Base-by-base conservation (phyloP, 2,888 invertebrate genomes). In the Watsonalla cultraria region DNA sequence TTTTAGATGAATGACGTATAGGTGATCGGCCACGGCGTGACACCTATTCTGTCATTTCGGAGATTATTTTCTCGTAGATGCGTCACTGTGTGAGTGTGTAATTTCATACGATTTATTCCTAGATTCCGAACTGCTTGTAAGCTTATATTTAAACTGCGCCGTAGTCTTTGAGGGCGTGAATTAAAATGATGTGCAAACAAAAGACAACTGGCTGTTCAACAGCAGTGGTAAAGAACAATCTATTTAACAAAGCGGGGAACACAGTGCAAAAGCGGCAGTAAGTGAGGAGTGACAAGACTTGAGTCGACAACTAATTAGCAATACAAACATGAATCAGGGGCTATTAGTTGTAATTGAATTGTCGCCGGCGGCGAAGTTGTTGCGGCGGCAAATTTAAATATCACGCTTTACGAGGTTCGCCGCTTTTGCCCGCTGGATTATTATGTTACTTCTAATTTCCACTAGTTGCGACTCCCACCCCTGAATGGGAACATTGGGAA, bases 321-420 rank as follows among this genome's bases (percentile, higher is more conserved):
- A 88, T 89, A 90, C 90, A 90, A 90, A 90, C 90, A 90, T 90
- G 90, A 90, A 90, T 90, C 90, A 89, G 87, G 76, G 86, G 88
- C 90, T 89, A 90, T 90, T 90, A 90, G 85, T 87, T 87, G 86
- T 90, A 90, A 90, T 90, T 90, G 88, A 90, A 90, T 90, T 84
- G 84, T 81, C 87, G 84, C 82, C 74, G 86, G 80, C 82, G 82
- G 84, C 80, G 78, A 82, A 88, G 84, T 86, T 87, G 80, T 74
- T 77, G 81, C 84, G 78, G 76, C 77, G 77, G 76, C 76, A 75
- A 87, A 90, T 90, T 90, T 89, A 89, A 90, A 89, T 89, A 88
- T 89, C 82, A 74, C 81, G 81, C 81, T 85, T 77, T 77, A 77
- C 76, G 81, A 78, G 77, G 76, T 86, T 80, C 71, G 76, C 76